Evolutionary conservation across 2,888 invertebrate genomes (phyloP), one percentile per base, ranked within the genome.

Genomic region (Melinaea menophilus): DNA sequence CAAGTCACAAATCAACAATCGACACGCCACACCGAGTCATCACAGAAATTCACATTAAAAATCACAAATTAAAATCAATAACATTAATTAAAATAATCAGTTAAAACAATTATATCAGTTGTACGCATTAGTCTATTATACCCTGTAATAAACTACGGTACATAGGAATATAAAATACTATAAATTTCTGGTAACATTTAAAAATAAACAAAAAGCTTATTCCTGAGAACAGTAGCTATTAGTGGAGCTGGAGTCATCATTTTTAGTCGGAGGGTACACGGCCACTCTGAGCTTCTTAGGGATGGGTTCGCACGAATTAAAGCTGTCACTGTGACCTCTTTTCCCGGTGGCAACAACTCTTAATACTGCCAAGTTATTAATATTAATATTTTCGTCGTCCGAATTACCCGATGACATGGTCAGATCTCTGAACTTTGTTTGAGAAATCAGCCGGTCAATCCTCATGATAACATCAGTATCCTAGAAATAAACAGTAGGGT

Each of bases 401-500:
- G 79, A 77, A 47, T 66, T 69, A 12, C 67, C 72, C 11, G 80
- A 77, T 13, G 79, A 75, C 3, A 79, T 63, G 2, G 79, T 75
- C 56, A 79, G 22, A 41, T 72, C 73, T 63, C 75, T 78, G 11
- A 72, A 61, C 59, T 79, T 72, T 12, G 75, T 75, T 47, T 78
- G 72, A 1, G 80, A 71, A 37, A 91, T 74, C 33, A 91, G 72
- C 58, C 78, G 81, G 58, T 90, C 84, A n/a, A 90, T 85, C 67
- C 80, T 80, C 57, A 80, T 73, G 45, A 84, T 84, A 7, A 87
- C 79, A 60, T 81, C 82, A 62, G 82, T 79, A 68, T 91, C 86
- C 82, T 88, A 75, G 37, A 66, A 73, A 70, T 22, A 4, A 41
- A 35, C 7, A 41, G 41, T 41, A 9, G 9, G 3, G 2, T 9